These are phyloP conservation scores for Rhinogobio ventralis DNA, from an alignment of 2,797 vertebrate genomes.

Conservation along the genomic window DNA sequence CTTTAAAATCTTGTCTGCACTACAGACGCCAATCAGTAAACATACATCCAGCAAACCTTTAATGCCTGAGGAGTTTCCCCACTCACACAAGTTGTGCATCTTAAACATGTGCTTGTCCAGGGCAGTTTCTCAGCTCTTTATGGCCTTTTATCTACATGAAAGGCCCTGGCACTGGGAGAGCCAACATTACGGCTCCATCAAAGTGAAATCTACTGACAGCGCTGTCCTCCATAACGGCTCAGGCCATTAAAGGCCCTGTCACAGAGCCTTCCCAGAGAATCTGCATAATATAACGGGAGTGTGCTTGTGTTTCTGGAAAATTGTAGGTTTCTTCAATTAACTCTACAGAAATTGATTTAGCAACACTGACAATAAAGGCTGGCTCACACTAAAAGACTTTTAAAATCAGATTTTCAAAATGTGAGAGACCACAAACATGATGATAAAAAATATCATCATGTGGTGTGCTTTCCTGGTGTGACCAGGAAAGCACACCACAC, in stretches of 20 bases:
- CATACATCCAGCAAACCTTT: constrained; percentile 66
- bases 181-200: constrained; percentile 83
- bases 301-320: constrained; percentile 21
- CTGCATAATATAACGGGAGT: constrained; percentile 31
- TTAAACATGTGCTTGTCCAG: constrained; percentile 32
- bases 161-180: constrained; percentile 78
- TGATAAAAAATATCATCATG: too few species aligned
- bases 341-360: neutral
- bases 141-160: constrained; percentile 84
- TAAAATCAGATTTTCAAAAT: neutral
- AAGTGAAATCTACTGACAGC: constrained; percentile 79
- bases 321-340: constrained; percentile 6
- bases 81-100: constrained; percentile 33
- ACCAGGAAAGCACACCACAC: neutral
- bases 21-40: constrained; percentile 80
- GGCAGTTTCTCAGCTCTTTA: constrained; percentile 79
- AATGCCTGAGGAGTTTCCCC: constrained; percentile 24
- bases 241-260: constrained; percentile 81
- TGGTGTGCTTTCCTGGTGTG: too few species aligned
- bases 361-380: neutral
- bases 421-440: neutral
- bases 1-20: constrained; percentile 61
- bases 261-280: constrained; percentile 72
- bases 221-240: constrained; percentile 70
- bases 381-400: neutral